A percentile compares a stretch with the other conserved stretches of the same genome.
phyloP scores from a whole-genome alignment of 2,113 vertebrate species.

The Paradoxurus hermaphroditus region DNA sequence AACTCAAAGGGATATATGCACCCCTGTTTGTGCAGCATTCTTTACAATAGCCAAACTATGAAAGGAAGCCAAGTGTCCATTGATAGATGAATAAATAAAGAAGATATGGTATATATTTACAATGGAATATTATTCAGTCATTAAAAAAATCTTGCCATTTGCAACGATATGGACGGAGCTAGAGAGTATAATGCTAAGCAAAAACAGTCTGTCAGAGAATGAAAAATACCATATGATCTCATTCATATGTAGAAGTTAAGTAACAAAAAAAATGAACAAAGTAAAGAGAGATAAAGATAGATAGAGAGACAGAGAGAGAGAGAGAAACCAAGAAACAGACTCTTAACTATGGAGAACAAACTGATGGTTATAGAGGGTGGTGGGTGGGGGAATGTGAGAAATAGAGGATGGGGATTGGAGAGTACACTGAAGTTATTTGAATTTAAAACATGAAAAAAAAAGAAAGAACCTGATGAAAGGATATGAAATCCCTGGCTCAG shows the following conservation, averaged over 20 bases:
- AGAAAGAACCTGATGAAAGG: neutral
- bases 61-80: neutral
- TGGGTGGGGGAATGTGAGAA: neutral
- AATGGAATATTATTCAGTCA: neutral
- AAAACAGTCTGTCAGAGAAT: neutral
- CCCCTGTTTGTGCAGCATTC: neutral
- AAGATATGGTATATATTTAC: neutral
- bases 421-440: neutral
- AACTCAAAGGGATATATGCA: neutral
- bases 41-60: neutral
- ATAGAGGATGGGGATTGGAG: neutral
- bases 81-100: neutral
- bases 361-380: neutral
- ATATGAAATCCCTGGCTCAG: neutral
- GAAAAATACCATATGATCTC: neutral
- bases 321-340: neutral
- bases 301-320: neutral
- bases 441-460: neutral
- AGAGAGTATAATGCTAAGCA: neutral
- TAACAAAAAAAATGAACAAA: neutral
- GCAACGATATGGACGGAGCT: neutral
- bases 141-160: neutral
- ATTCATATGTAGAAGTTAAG: neutral
- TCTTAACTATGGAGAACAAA: neutral
- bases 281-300: neutral